Base-by-base conservation (phyloP, 2,113 vertebrate species). In the Amblyopsis rosae region DNA sequence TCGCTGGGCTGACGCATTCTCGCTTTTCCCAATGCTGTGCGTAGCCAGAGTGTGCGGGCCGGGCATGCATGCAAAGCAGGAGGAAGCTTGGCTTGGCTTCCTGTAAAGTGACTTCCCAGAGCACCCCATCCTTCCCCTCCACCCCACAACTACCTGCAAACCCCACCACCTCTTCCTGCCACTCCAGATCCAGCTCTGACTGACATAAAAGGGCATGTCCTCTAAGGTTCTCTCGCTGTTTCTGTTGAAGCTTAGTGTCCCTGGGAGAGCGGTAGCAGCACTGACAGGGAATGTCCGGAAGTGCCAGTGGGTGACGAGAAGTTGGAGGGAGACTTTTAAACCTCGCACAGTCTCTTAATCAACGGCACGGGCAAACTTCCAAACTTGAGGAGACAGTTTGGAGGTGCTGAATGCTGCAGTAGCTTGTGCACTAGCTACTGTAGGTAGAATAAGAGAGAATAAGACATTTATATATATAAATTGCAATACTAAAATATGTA, bases 21-120 rank as follows among this genome's bases (percentile, higher is more conserved):
- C 69, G 70, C 70, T 87, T 73, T 82, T 71, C 75, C 67, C 71
- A 78, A 84, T 84, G 77, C 79, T 65, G 80, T 63, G 77, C 81
- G 65, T 83, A 73, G 85, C 79, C 73, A 9, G 71, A 5, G 70
- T 9, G 49, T 51, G 0, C 49, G 12, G 48, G 48, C 48, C 59
- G 64, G 76, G 71, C 82, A 75, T 81, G 90, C 83, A 90, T 91
- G 85, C 85, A 82, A 89, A 90, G 79, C 62, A 88, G 84, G 72
- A 60, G 47, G 81, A 72, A 82, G 84, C 80, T 88, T 81, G 82
- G 78, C 79, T 77, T 75, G 80, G 83, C 82, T 83, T 73, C 72
- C 65, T 53, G 48, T 69, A 69, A 80, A 75, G 50, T 69, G 62
- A 71, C 79, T 79, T 71, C 68, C 77, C 68, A 58, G 35, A 41